Base-by-base conservation (phyloP, 2,797 vertebrate species). In the Gallirallus australis region DNA sequence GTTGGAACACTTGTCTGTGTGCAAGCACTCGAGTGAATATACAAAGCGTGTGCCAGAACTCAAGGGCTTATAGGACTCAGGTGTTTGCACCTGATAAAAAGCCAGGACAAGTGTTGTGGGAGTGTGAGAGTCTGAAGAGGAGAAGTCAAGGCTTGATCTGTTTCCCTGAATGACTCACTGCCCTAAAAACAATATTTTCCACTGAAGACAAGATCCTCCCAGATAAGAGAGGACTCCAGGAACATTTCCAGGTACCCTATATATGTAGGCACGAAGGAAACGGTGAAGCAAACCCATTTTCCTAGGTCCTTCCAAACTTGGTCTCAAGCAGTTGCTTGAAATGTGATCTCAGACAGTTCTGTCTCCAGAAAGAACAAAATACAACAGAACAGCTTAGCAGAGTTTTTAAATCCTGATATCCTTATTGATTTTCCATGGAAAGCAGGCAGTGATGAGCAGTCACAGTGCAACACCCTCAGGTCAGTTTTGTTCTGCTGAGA, bases 41-140 rank as follows among this genome's bases (percentile, higher is more conserved):
- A 2, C 7, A 1, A 53, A 77, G 12, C 21, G n/a, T 31, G 63
- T 72, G 83, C 78, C 93, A 95, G 64, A 77, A 68, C 84, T 80
- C 75, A 82, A 90, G n/a, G 60, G 90, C 65, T 87, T 75, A 35
- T 7, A 30, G 81, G 60, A 53, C 56, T 53, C 92, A 87, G 90
- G 86, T 82, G 75, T 92, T 91, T 63, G 31, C 50, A 90, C 83
- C 78, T 94, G 79, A 91, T 89, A 91, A 94, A 95, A 85, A 89
- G 15, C 28, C 89, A 87, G 64, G 84, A 82, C 52, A 75, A 80
- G 79, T 40, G 42, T 15, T 77, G 71, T 70, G 71, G 21, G 33
- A 87, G 31, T 8, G 31, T 2, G 7, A 48, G 68, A 82, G 19
- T 28, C 64, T 91, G 87, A 85, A 66, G 42, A 82, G 33, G 57